Base-by-base conservation (phyloP, 2,113 vertebrate genomes). In the Notarius lentiginosus region DNA sequence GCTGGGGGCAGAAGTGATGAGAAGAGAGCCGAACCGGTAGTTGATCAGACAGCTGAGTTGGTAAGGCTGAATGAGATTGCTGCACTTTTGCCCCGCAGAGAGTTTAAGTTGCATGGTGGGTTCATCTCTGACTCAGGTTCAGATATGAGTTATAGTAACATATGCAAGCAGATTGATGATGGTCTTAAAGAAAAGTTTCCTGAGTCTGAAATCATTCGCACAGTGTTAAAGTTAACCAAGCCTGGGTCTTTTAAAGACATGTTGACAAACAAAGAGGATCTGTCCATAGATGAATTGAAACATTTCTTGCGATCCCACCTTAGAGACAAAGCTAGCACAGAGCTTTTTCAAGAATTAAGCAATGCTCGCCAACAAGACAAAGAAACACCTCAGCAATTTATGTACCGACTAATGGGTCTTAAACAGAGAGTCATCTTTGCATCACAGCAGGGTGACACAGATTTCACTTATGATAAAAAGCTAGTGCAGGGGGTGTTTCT, bases 271-370 rank as follows among this genome's bases (percentile, higher is more conserved):
- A 87, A 90, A 55, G 80, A 86, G 24, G 41, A 56, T 9, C 56
- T 91, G 7, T 91, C 89, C 0, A 27, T 90, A 68, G 61, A 22
- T 66, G 85, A 89, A 22, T 55, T 92, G 0, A 91, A 91, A 14
- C 4, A 79, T 1, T 88, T 92, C 11, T 51, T 91, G 10, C 72
- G 82, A 22, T 81, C 89, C 15, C 89, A 91, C 12, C 17, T 91
- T 0, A 47, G 55, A 60, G 89, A 90, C 7, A 89, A 89, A 47
- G 86, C 61, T 61, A 90, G 76, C 15, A 66, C 84, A 27, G 88
- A 91, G 10, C 24, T 91, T 47, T 91, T 91, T 47, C 88, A 91
- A 58, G 83, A 91, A 15, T 83, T 91, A 8, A 88, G 7, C 14
- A 87, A 82, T 51, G 63, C 86, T 7, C 89, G 79, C 79, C 91